Conservation (phyloP, 1,140 invertebrate genomes). For the Tyrophagus putrescentiae region DNA sequence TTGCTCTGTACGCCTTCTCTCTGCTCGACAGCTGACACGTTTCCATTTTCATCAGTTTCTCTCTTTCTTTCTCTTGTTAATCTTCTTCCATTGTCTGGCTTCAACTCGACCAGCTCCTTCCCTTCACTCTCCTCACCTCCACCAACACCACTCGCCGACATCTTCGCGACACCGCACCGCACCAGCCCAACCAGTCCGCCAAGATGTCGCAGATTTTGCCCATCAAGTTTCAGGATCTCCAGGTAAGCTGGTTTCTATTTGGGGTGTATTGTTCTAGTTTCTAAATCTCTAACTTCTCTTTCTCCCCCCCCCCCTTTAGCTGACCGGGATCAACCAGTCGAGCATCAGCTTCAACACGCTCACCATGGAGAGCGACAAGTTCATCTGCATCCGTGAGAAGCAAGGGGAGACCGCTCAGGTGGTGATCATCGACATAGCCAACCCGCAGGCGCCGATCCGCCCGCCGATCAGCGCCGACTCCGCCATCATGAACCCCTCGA, state of each 20-base stretch:
- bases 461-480: slow-evolving; percentile 97
- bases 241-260: slow-evolving; percentile 25
- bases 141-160: no score
- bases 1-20: no score
- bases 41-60: no score
- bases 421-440: slow-evolving; percentile 92
- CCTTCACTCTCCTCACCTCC: no score
- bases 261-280: background rate
- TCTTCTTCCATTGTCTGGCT: no score
- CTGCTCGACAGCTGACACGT: no score
- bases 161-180: no score
- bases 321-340: slow-evolving; percentile 90
- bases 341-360: slow-evolving; percentile 98
- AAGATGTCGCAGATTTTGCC: slow-evolving; percentile 28
- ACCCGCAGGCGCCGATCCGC: slow-evolving; percentile 84
- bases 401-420: slow-evolving; percentile 94
- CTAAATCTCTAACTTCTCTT: background rate
- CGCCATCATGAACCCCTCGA: slow-evolving; percentile 98
- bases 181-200: no score
- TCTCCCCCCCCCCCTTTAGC: slow-evolving; percentile 63
- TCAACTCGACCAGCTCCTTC: no score
- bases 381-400: slow-evolving; percentile 97
- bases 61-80: no score
- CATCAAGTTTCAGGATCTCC: slow-evolving; percentile 33
- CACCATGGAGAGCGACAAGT: slow-evolving; percentile 99